These are phyloP conservation scores for Brienomyrus longianalis DNA, from an alignment of 2,113 vertebrate species.

Conservation along the genomic window DNA sequence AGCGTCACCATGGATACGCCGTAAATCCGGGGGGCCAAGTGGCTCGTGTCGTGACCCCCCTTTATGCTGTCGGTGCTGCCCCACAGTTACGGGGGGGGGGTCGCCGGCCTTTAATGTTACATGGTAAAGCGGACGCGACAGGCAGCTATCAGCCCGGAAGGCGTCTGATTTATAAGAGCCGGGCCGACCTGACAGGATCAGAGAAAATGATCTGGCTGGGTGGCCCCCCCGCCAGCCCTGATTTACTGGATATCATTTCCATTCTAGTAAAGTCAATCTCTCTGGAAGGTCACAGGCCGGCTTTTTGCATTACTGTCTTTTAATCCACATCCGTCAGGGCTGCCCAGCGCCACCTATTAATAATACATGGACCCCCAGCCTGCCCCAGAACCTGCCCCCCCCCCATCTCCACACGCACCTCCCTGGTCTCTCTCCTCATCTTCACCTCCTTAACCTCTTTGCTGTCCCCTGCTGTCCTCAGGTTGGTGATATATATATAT, in stretches of 20 bases:
- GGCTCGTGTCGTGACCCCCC: not conserved
- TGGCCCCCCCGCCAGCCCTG: slow-evolving; percentile 50
- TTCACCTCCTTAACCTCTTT: not conserved
- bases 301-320: slow-evolving; percentile 63
- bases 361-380: slow-evolving; percentile 32
- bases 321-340: slow-evolving; percentile 61
- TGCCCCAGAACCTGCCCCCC: not conserved
- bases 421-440: not conserved
- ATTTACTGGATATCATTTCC: slow-evolving; percentile 81
- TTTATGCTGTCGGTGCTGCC: not conserved
- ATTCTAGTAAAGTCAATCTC: slow-evolving; percentile 76
- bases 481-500: no score
- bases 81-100: not conserved
- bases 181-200: slow-evolving; percentile 60
- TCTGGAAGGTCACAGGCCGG: slow-evolving; percentile 77
- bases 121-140: slow-evolving; percentile 50
- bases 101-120: slow-evolving; percentile 30
- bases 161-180: slow-evolving; percentile 69
- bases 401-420: not conserved
- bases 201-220: slow-evolving; percentile 65
- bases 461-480: not conserved
- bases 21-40: not conserved
- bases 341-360: slow-evolving; percentile 38
- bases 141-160: slow-evolving; percentile 43
- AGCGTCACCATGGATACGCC: not conserved